These are phyloP conservation scores for Apaloderma vittatum DNA, from an alignment of 2,113 vertebrate species.

Conservation along the genomic window DNA sequence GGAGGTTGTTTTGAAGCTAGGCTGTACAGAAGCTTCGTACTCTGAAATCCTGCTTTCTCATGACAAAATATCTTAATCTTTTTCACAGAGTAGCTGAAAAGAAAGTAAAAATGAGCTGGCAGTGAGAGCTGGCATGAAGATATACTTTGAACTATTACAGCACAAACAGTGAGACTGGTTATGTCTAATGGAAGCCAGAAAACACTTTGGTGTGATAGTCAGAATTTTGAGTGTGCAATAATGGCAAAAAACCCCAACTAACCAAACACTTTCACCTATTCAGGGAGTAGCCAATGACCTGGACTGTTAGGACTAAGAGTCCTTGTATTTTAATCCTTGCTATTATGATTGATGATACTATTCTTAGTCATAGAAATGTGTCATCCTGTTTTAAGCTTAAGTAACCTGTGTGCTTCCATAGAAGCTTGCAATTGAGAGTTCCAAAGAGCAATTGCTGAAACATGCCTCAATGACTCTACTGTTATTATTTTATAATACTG, in stretches of 20 bases:
- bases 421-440: not conserved
- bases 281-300: not conserved
- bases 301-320: not conserved
- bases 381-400: not conserved
- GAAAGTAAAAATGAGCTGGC: not conserved
- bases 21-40: not conserved
- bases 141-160: not conserved
- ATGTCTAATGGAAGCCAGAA: not conserved
- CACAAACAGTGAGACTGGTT: not conserved
- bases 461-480: not conserved
- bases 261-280: not conserved
- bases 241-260: not conserved
- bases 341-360: not conserved
- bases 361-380: not conserved
- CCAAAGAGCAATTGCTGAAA: not conserved
- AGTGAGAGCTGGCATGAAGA: not conserved
- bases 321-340: not conserved
- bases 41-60: not conserved
- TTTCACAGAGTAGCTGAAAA: not conserved
- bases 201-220: not conserved
- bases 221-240: not conserved
- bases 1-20: constrained; percentile 32
- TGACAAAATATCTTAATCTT: not conserved
- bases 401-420: not conserved
- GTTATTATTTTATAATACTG: not conserved